These are phyloP conservation scores for Cancer borealis DNA, from an alignment of 2,888 invertebrate genomes.

Conservation along the genomic window DNA sequence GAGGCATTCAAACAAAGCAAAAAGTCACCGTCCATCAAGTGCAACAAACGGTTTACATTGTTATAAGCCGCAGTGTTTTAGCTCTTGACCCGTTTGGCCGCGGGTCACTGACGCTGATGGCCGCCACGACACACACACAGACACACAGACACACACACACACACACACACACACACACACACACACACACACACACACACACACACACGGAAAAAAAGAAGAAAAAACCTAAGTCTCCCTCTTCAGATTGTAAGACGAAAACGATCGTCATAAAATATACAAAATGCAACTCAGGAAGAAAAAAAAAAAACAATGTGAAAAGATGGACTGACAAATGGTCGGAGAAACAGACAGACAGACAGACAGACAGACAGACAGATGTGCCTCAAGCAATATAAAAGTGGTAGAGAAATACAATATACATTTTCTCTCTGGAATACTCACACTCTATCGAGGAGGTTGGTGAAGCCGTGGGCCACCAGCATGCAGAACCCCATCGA, in stretches of 20 bases:
- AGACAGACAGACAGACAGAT: background rate
- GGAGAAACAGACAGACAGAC: too few species aligned
- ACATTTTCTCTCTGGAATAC: constrained; percentile 28
- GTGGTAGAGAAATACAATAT: background rate
- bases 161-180: constrained; percentile 40
- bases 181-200: background rate
- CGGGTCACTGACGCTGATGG: background rate
- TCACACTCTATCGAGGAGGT: constrained; percentile 73
- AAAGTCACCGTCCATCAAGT: background rate
- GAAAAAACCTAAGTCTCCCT: too few species aligned
- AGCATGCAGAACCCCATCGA: constrained; percentile 98
- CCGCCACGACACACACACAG: background rate
- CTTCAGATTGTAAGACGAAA: too few species aligned
- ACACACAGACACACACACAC: constrained; percentile 37
- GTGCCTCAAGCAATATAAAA: background rate
- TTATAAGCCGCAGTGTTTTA: background rate
- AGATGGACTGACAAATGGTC: too few species aligned
- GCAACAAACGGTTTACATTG: background rate
- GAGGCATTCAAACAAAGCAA: background rate
- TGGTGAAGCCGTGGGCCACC: constrained; percentile 88
- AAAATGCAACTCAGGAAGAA: background rate
- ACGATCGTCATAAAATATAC: too few species aligned
- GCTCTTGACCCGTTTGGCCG: background rate
- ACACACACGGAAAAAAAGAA: background rate
- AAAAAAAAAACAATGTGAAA: background rate